Conservation (phyloP, 2,113 vertebrate species). For the Corapipo altera region DNA sequence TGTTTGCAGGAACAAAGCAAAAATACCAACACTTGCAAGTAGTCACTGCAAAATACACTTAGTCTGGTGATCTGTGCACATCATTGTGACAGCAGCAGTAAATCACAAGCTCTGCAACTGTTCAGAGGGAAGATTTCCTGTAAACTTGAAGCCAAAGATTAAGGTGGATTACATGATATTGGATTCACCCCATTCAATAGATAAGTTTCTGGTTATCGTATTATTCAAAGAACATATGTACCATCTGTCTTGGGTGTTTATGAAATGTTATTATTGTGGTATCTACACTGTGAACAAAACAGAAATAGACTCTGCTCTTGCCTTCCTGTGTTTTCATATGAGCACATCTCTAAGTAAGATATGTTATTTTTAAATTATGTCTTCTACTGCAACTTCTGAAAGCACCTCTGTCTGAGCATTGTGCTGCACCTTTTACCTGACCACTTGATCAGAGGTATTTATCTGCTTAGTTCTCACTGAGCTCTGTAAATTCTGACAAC, state of each 20-base stretch:
- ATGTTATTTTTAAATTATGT: background rate
- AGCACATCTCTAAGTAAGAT: background rate
- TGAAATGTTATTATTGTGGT: background rate
- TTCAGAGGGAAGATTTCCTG: background rate
- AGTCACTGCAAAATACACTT: background rate
- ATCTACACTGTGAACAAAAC: background rate
- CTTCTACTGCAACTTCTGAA: background rate
- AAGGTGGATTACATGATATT: background rate
- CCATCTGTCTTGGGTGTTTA: background rate
- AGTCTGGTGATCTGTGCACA: background rate
- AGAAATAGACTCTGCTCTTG: background rate
- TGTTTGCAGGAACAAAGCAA: conserved; percentile 5
- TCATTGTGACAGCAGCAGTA: conserved; percentile 42
- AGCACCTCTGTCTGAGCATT: background rate
- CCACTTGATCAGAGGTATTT: background rate
- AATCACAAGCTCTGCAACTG: conserved; percentile 17
- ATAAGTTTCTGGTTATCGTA: background rate
- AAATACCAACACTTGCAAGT: conserved; percentile 8
- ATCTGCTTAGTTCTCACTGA: background rate
- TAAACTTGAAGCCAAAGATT: background rate
- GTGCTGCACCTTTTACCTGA: background rate
- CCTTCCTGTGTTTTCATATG: background rate
- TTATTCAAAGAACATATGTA: background rate
- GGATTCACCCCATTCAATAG: background rate
- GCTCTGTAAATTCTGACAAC: background rate